phyloP scores from a whole-genome alignment of 2,888 invertebrate genomes.

The Tenthredo notha region DNA sequence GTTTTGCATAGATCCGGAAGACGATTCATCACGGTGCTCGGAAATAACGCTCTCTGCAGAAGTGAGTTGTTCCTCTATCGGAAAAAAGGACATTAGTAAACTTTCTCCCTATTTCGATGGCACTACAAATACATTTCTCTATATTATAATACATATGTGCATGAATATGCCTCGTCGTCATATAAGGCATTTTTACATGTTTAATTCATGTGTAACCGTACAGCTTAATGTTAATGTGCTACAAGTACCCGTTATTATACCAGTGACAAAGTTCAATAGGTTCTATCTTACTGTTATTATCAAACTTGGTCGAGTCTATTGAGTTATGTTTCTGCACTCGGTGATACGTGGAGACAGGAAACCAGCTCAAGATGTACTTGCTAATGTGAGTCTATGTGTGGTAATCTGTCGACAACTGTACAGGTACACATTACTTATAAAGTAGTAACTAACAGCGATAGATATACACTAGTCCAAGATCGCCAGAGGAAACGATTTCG shows the following conservation, averaged over 20 bases:
- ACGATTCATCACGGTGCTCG: not conserved
- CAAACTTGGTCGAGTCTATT: not conserved
- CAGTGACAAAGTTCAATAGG: conserved; percentile 32
- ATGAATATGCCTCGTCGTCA: not conserved
- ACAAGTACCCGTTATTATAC: not conserved
- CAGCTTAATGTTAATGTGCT: not conserved
- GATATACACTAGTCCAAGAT: not conserved
- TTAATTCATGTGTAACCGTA: conserved; percentile 71
- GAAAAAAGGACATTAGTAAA: conserved; percentile 2
- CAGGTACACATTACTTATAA: not conserved
- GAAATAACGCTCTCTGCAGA: conserved; percentile 6
- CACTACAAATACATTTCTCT: conserved; percentile 16
- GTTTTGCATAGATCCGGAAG: not conserved
- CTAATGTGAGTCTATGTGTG: not conserved
- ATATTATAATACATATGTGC: conserved; percentile 9
- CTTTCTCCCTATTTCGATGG: conserved; percentile 32
- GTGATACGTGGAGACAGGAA: not conserved
- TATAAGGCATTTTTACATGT: conserved; percentile 68
- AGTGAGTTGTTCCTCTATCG: conserved; percentile 11
- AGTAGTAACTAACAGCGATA: conserved; percentile 2
- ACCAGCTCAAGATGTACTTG: not conserved
- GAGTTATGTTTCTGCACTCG: not conserved
- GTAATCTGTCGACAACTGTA: not conserved
- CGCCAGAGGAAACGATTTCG: conserved; percentile 18
- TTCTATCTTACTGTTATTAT: conserved; percentile 1